Conservation (phyloP, 2,888 invertebrate genomes). For the Unio pictorum region DNA sequence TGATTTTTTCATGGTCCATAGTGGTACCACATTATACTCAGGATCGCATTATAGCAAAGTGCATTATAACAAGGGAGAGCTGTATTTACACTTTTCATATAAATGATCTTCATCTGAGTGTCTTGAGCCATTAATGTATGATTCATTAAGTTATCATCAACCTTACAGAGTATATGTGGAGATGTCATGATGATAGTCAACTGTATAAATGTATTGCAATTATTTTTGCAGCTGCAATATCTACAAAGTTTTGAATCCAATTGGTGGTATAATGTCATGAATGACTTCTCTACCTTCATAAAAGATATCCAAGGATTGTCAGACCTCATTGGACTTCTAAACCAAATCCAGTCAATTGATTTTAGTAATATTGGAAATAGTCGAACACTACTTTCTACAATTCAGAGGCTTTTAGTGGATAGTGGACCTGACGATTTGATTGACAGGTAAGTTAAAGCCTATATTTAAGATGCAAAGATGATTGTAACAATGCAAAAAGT, state of each 20-base stretch:
- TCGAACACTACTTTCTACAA: slow-evolving; percentile 24
- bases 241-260: slow-evolving; percentile 1
- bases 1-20: too few relatives aligned
- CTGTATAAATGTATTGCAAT: background rate
- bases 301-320: slow-evolving; percentile 26
- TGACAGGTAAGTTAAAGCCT: slow-evolving; percentile 30
- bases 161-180: too few relatives aligned
- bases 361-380: slow-evolving; percentile 15
- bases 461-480: background rate
- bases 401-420: slow-evolving; percentile 44
- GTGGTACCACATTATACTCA: too few relatives aligned
- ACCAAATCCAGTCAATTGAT: slow-evolving; percentile 17
- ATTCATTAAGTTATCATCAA: too few relatives aligned
- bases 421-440: slow-evolving; percentile 47
- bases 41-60: too few relatives aligned
- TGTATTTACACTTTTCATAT: too few relatives aligned
- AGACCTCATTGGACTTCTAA: slow-evolving; percentile 10
- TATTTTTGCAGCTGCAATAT: slow-evolving; percentile 14
- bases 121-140: too few relatives aligned
- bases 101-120: too few relatives aligned
- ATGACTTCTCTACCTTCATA: slow-evolving; percentile 17
- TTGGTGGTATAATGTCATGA: slow-evolving; percentile 17
- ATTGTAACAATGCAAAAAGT: background rate
- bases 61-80: too few relatives aligned
- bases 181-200: too few relatives aligned